Evolutionary conservation across 2,888 invertebrate species (phyloP).

Genomic region (Abrostola tripartita): DNA sequence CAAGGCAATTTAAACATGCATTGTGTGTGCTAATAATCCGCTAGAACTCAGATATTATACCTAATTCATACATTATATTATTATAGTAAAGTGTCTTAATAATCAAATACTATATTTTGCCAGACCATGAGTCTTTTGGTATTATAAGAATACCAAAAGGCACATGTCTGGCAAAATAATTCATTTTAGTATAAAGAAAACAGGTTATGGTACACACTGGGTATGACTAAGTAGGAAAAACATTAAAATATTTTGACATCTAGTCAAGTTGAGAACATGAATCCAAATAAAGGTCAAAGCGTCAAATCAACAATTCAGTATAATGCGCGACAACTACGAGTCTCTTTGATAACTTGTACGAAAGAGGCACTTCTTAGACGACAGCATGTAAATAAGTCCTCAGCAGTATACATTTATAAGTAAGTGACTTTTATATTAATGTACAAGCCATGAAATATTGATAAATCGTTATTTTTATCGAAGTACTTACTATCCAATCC

Average conservation of each 20-base stretch:
- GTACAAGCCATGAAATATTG: slow-evolving; percentile 3
- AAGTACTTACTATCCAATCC: not conserved
- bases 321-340: slow-evolving; percentile 41
- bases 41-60: too few species aligned
- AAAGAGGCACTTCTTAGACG: slow-evolving; percentile 35
- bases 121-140: too few species aligned
- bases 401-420: slow-evolving; percentile 32
- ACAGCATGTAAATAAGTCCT: slow-evolving; percentile 51
- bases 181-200: slow-evolving; percentile 12
- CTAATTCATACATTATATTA: too few species aligned
- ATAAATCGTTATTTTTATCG: slow-evolving; percentile 4
- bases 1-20: too few species aligned
- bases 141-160: too few species aligned
- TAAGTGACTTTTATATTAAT: slow-evolving; percentile 26
- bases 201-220: too few species aligned
- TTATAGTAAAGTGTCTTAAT: too few species aligned
- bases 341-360: slow-evolving; percentile 49
- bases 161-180: too few species aligned
- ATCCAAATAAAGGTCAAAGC: slow-evolving; percentile 51
- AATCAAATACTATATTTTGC: too few species aligned
- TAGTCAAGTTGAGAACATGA: slow-evolving; percentile 31
- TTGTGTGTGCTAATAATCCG: too few species aligned
- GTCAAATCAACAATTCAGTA: slow-evolving; percentile 50
- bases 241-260: slow-evolving; percentile 31
- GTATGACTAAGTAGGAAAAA: slow-evolving; percentile 4